Base-by-base conservation (phyloP, 2,113 vertebrate genomes). In the Sceloporus tristichus region DNA sequence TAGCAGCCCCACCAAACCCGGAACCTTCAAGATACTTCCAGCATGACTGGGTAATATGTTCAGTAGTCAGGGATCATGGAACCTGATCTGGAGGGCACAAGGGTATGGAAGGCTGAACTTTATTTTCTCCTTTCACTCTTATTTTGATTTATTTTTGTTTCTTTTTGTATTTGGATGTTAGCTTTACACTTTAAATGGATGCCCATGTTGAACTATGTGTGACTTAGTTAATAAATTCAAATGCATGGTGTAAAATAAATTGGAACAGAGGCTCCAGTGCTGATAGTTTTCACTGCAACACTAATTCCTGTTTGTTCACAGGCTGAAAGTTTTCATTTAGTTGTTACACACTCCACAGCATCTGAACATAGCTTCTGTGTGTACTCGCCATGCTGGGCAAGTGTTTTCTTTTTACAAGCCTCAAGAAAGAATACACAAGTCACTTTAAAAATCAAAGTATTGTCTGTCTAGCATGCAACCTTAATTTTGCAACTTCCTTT, bases 181-280 rank as follows among this genome's bases (percentile, higher is more conserved):
- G 93, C 90, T 95, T 91, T 94, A 96, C 93, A 85, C 93, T 96
- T 93, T 96, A 90, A 95, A 75, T 89, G 90, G 92, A 94, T 93
- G 96, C 91, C 91, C 95, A 94, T 93, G 95, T 91, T 95, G 93
- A 95, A 96, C 84, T 94, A 86, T 93, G 91, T 95, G 96, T 95
- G 94, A 59, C 94, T 83, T 91, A 94, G 93, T 95, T 95, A 95
- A 94, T 96, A 68, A 92, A 95, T 96, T 94, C 93, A 94, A 97
- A 94, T 95, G 88, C 92, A 93, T 94, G 92, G 95, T 95, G 84
- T 92, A 91, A 90, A 96, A 92, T 94, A 95, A 97, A 96, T 96
- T 96, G 95, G 93, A 96, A 91, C 83, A 92, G 92, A 79, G 71
- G 93, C 92, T 94, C 91, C 94, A 94, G 95, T 95, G 93, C 83